A percentile compares a stretch with the other conserved stretches of the same genome.
Conservation (phyloP, 2,113 vertebrate genomes). For the Tachuris rubrigastra region DNA sequence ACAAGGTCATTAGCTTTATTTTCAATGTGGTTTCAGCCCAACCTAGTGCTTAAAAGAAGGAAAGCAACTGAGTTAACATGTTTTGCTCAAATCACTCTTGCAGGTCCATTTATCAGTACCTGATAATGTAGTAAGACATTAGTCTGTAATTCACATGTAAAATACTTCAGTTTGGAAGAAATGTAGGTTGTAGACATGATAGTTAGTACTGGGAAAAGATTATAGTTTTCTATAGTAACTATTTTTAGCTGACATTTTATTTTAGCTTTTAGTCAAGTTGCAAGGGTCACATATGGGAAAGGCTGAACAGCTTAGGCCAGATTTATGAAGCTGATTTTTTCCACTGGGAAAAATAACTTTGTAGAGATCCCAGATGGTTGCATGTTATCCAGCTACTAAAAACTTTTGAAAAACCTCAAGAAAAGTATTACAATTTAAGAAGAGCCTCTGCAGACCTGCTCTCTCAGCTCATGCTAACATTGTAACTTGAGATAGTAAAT, state of each 20-base stretch:
- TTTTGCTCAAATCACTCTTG: background rate
- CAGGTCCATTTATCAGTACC: background rate
- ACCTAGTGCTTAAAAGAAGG: background rate
- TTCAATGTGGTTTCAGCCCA: background rate
- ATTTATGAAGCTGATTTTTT: constrained; percentile 30
- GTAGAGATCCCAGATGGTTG: background rate
- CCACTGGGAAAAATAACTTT: background rate
- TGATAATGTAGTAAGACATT: background rate
- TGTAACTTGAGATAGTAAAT: background rate
- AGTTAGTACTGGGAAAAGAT: background rate
- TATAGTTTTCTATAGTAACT: background rate
- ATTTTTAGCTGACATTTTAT: constrained; percentile 9
- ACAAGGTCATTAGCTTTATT: background rate
- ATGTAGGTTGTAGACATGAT: background rate
- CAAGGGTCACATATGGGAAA: background rate
- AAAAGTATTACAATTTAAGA: background rate
- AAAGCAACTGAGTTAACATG: background rate
- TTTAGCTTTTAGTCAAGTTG: constrained; percentile 1
- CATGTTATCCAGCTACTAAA: background rate
- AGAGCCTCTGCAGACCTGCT: background rate
- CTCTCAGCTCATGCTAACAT: background rate
- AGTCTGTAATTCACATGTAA: background rate
- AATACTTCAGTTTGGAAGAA: background rate
- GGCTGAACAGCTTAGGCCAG: background rate
- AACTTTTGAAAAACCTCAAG: background rate